phyloP scores from a whole-genome alignment of 2,888 invertebrate genomes.

The Tachina grossa region DNA sequence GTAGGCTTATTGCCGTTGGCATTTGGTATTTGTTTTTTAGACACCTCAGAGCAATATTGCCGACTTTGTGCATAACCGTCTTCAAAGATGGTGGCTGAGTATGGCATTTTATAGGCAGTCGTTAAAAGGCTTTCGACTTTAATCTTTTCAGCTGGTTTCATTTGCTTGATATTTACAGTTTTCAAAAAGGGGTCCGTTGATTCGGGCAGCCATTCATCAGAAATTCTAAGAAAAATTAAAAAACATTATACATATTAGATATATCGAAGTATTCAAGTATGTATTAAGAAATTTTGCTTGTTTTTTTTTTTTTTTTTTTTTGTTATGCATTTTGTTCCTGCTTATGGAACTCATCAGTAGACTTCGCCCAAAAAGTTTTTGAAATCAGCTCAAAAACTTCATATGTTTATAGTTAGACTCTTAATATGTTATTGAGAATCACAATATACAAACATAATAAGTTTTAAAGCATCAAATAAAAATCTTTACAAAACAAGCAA shows the following conservation, averaged over 20 bases:
- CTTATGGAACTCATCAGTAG: no score
- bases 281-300: not conserved
- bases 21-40: not conserved
- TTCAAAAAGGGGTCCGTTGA: constrained; percentile 87
- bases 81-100: constrained; percentile 79
- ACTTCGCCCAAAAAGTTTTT: no score
- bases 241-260: constrained; percentile 2
- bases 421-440: no score
- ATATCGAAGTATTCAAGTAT: not conserved
- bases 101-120: constrained; percentile 80
- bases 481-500: no score
- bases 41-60: constrained; percentile 31
- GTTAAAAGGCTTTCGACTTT: constrained; percentile 79
- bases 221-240: constrained; percentile 85
- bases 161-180: constrained; percentile 83
- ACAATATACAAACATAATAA: no score
- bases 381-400: no score
- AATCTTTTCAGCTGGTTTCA: constrained; percentile 80
- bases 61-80: constrained; percentile 74
- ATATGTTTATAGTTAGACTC: no score
- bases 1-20: constrained; percentile 50
- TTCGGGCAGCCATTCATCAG: constrained; percentile 94
- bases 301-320: no score
- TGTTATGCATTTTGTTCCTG: no score
- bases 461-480: no score